Evolutionary conservation across 2,797 vertebrate species (phyloP).

Genomic region (Sciaenops ocellatus): DNA sequence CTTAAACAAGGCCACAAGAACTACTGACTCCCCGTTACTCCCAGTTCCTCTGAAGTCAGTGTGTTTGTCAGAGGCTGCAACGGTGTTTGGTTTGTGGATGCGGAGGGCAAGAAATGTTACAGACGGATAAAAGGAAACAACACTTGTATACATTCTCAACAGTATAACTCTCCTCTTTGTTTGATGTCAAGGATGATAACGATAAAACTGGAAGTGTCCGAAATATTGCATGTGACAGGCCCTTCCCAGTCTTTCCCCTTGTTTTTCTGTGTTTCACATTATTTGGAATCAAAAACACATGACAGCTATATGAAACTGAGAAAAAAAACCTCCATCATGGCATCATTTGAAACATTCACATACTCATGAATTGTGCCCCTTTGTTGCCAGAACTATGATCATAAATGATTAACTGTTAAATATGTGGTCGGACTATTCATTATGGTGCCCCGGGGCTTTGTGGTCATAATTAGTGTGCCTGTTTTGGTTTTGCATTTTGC

Average conservation of each 20-base stretch:
- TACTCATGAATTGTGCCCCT: constrained; percentile 52
- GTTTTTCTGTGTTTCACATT: constrained; percentile 32
- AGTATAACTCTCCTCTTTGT: constrained; percentile 64
- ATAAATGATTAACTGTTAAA: constrained; percentile 63
- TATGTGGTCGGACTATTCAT: constrained; percentile 49
- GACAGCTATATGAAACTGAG: constrained; percentile 45
- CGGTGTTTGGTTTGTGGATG: constrained; percentile 71
- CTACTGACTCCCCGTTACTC: constrained; percentile 75
- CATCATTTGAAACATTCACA: constrained; percentile 45
- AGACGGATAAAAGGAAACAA: constrained; percentile 81
- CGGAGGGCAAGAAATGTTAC: constrained; percentile 60
- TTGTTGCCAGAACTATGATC: constrained; percentile 48
- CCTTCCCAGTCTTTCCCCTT: constrained; percentile 10
- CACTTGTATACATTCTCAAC: constrained; percentile 83
- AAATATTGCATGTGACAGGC: constrained; percentile 33
- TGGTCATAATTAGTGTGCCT: constrained; percentile 52
- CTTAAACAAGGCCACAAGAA: constrained; percentile 78
- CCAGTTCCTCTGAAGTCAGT: constrained; percentile 78
- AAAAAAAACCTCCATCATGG: constrained; percentile 36
- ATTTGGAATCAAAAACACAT: constrained; percentile 45
- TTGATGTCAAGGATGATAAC: constrained; percentile 55
- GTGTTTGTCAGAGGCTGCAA: constrained; percentile 66
- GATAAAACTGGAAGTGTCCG: constrained; percentile 35
- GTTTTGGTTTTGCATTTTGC: constrained; percentile 49
- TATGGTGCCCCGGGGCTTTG: constrained; percentile 46